Percentiles rank a stretch among this genome's conserved stretches.
These are phyloP conservation scores for Busseola fusca DNA, from an alignment of 2,888 invertebrate species.

Conservation along the genomic window DNA sequence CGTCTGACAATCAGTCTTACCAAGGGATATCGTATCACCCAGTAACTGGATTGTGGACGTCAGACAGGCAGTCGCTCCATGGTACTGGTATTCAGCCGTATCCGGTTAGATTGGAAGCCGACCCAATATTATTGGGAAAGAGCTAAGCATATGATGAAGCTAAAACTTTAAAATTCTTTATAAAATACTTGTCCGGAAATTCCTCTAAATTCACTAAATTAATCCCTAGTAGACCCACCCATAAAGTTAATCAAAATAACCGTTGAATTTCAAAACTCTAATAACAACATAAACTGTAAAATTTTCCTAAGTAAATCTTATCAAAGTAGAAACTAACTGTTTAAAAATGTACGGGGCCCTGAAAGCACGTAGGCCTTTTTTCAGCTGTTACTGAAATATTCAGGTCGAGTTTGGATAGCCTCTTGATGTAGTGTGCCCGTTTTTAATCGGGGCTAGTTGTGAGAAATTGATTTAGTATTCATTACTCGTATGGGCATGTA, in stretches of 20 bases:
- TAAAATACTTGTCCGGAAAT: background rate
- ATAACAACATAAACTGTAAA: conserved; percentile 18
- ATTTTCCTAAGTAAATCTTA: conserved; percentile 44
- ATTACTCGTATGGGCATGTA: conserved; percentile 1
- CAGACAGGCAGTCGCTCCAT: too few species aligned
- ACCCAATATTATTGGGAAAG: too few species aligned
- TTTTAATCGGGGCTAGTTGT: conserved; percentile 28
- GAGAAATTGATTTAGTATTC: conserved; percentile 30
- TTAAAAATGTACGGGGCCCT: conserved; percentile 52
- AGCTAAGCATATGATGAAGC: too few species aligned
- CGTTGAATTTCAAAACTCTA: conserved; percentile 17
- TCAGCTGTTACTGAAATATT: conserved; percentile 56
- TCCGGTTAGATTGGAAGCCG: too few species aligned
- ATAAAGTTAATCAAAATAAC: background rate
- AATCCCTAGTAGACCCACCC: background rate
- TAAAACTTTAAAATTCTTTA: background rate
- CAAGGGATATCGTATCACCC: too few species aligned
- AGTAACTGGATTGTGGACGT: too few species aligned
- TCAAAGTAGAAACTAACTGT: conserved; percentile 37
- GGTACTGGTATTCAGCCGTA: too few species aligned
- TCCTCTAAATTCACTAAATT: background rate
- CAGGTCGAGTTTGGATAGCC: conserved; percentile 37
- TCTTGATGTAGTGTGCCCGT: conserved; percentile 23
- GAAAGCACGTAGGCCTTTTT: conserved; percentile 46
- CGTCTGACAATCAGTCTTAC: too few species aligned